Conservation (phyloP, 2,113 vertebrate genomes). For the Scomber japonicus region DNA sequence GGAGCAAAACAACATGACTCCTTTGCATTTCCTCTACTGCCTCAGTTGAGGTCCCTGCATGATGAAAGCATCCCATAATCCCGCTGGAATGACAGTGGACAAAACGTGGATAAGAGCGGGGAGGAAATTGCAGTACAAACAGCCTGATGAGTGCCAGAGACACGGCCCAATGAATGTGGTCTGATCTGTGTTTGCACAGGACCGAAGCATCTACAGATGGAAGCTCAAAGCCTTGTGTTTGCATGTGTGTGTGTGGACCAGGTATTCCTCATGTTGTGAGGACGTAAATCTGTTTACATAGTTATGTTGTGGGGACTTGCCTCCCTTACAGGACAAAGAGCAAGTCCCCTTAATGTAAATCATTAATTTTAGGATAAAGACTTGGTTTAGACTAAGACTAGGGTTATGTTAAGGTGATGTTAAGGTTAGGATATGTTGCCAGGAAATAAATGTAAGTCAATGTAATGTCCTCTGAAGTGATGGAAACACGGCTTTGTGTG, state of each 20-base stretch:
- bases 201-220: constrained; percentile 73
- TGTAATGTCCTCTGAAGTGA: constrained; percentile 3
- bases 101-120: constrained; percentile 82
- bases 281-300: no score
- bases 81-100: constrained; percentile 80
- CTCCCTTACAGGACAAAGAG: no score
- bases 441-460: no score
- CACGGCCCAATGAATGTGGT: constrained; percentile 76
- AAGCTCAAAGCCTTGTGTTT: constrained; percentile 72
- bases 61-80: constrained; percentile 82
- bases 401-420: no score
- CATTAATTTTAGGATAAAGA: no score
- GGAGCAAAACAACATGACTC: constrained; percentile 71
- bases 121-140: constrained; percentile 85
- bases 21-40: constrained; percentile 67
- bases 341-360: no score
- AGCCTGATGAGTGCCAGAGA: constrained; percentile 81
- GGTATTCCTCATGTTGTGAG: no score
- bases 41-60: constrained; percentile 73
- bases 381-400: no score
- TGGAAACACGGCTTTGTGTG: constrained; percentile 69
- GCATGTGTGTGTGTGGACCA: constrained; percentile 9
- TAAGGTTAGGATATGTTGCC: no score
- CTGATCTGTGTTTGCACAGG: constrained; percentile 81
- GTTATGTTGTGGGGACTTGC: no score